Base-by-base conservation (phyloP, 92 coral and sea anemone species). In the Desmophyllum pertusum region DNA sequence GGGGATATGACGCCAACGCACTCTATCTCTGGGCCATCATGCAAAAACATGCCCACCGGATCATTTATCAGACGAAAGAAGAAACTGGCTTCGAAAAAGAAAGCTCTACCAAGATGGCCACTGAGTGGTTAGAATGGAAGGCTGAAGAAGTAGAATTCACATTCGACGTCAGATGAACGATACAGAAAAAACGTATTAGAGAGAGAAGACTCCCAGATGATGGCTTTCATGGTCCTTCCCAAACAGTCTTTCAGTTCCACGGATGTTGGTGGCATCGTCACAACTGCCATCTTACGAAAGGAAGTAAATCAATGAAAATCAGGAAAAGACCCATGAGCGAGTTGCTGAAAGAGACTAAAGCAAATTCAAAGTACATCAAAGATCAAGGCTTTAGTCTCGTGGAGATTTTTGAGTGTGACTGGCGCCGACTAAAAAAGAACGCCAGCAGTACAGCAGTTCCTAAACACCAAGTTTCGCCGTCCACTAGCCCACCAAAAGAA, bases 111-210 rank as follows among this genome's bases (percentile, higher is more conserved):
- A 80, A 57, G 40, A 79, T 70, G 84, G 80, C 79, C 4, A 37
- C 53, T 3, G 63, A 86, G 38, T 86, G 89, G 89, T 70, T 86
- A 25, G 89, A 37, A 65, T 89, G 89, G 92, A 78, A 80, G 50
- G 89, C 84, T 4, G 0, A 61, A 0, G 59, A 73, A 6, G 23
- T 84, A 35, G 57, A 10, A 74, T 84, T 8, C 42, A 51, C 19
- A 80, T 85, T 53, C 72, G 89, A 3, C 91, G 81, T 35, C 38
- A 64, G 9, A 15, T 73, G 0, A 87, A 87, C 59, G 70, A 38
- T 13, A 76, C 79, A 23, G 83, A n/a, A 81, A 18, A 81, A 87
- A 40, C 52, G 86, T 5, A 72, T 80, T 39, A 81, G 86, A 45
- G 69, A 70, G 10, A n/a, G 87, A 11, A 15, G 72, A 18, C 46